phyloP scores from a whole-genome alignment of 92 coral and sea anemone species.

The Epizoanthus rinbou region DNA sequence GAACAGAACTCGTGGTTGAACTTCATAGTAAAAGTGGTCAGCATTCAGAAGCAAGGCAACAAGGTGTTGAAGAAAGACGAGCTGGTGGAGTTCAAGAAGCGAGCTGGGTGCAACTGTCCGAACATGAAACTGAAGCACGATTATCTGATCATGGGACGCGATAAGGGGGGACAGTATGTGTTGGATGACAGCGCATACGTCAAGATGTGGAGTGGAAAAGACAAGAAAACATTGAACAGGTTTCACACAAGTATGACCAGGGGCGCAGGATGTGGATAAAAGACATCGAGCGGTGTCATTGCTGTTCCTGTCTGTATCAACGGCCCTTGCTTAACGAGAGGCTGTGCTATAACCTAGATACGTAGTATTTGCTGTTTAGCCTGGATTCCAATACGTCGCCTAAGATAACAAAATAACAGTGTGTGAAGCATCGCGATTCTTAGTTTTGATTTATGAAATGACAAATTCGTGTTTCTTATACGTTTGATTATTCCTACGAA shows the following conservation, averaged over 20 bases:
- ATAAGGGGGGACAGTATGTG: conserved; percentile 60
- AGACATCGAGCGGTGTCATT: too few species aligned
- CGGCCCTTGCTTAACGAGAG: too few species aligned
- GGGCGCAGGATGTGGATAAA: background rate
- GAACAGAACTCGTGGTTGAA: conserved; percentile 73
- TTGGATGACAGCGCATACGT: conserved; percentile 67
- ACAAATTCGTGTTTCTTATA: too few species aligned
- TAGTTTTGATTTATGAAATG: too few species aligned
- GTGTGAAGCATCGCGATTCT: too few species aligned
- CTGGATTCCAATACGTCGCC: too few species aligned
- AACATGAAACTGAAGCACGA: conserved; percentile 52
- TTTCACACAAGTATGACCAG: conserved; percentile 44
- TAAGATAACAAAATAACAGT: too few species aligned
- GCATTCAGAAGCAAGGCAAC: conserved; percentile 63
- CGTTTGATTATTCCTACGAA: too few species aligned
- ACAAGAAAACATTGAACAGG: conserved; percentile 27
- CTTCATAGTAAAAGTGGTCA: conserved; percentile 49
- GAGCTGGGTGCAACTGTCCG: conserved; percentile 79
- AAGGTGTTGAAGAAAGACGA: conserved; percentile 45
- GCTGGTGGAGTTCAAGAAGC: conserved; percentile 66
- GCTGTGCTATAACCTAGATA: too few species aligned
- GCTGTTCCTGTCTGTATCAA: too few species aligned
- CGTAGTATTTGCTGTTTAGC: too few species aligned
- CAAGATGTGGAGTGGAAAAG: conserved; percentile 64
- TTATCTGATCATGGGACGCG: conserved; percentile 83